phyloP scores from a whole-genome alignment of 2,888 invertebrate genomes.

The Lycia hirtaria region DNA sequence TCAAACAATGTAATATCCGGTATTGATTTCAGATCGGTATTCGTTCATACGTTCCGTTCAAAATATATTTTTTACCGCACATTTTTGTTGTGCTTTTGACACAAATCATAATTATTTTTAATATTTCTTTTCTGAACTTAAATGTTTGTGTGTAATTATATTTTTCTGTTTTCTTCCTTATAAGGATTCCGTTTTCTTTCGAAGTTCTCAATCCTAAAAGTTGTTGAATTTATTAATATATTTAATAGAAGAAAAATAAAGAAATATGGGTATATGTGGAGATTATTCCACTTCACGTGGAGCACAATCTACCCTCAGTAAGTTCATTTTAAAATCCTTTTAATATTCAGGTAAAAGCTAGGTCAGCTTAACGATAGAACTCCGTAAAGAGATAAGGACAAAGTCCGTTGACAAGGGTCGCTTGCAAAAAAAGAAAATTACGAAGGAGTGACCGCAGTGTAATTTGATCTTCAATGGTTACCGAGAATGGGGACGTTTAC shows the following conservation, averaged over 20 bases:
- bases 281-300: not conserved
- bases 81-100: no score
- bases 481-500: constrained; percentile 49
- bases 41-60: no score
- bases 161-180: no score
- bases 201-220: no score
- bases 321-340: constrained; percentile 30
- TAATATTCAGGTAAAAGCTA: constrained; percentile 55
- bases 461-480: constrained; percentile 62
- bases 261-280: not conserved
- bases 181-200: no score
- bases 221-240: no score
- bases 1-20: no score
- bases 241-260: not conserved
- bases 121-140: no score
- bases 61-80: no score
- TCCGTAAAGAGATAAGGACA: constrained; percentile 64
- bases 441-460: constrained; percentile 64
- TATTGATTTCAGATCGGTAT: no score
- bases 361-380: constrained; percentile 69
- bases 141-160: no score
- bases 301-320: constrained; percentile 4
- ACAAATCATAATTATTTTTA: no score
- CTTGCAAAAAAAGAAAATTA: constrained; percentile 67
- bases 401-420: constrained; percentile 72